These are phyloP conservation scores for Drosophila sp. DNA, from an alignment of 1,140 invertebrate genomes.

Conservation along the genomic window DNA sequence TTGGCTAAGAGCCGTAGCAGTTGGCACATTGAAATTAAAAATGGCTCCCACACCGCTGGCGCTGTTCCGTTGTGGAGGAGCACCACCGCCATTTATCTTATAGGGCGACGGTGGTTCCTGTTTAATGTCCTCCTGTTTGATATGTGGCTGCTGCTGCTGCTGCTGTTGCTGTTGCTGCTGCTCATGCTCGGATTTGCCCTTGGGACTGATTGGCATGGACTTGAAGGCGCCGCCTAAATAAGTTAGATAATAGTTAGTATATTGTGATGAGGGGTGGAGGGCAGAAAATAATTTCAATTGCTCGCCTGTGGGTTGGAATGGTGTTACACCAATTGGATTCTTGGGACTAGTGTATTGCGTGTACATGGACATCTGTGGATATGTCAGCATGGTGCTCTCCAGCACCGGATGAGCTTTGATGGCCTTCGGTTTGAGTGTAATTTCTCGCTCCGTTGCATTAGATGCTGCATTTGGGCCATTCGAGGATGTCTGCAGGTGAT, in stretches of 20 bases:
- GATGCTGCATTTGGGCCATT: conserved; percentile 60
- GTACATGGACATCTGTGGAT: conserved; percentile 84
- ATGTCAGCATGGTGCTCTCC: conserved; percentile 83
- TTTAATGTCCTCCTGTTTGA: conserved; percentile 81
- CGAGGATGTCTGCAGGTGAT: conserved; percentile 33
- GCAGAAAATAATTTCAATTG: conserved; percentile 28
- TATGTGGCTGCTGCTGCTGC: conserved; percentile 51
- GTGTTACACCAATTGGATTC: conserved; percentile 90
- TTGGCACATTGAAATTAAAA: conserved; percentile 82
- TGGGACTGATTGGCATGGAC: conserved; percentile 88
- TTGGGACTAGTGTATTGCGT: conserved; percentile 87
- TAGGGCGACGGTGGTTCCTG: conserved; percentile 79
- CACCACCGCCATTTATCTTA: conserved; percentile 66
- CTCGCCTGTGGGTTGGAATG: conserved; percentile 91
- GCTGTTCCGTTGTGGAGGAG: conserved; percentile 46
- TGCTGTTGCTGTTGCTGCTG: conserved; percentile 42
- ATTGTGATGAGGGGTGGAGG: neutral
- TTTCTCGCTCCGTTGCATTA: conserved; percentile 54
- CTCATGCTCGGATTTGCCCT: conserved; percentile 68
- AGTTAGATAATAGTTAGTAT: conserved; percentile 38
- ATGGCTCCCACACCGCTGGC: conserved; percentile 57
- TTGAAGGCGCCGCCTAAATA: conserved; percentile 90
- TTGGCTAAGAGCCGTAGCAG: conserved; percentile 64
- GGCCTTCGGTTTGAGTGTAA: conserved; percentile 92
- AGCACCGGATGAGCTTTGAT: conserved; percentile 88